Evolutionary conservation across 2,888 invertebrate genomes (phyloP).

Genomic region (Chalcis sispes): DNA sequence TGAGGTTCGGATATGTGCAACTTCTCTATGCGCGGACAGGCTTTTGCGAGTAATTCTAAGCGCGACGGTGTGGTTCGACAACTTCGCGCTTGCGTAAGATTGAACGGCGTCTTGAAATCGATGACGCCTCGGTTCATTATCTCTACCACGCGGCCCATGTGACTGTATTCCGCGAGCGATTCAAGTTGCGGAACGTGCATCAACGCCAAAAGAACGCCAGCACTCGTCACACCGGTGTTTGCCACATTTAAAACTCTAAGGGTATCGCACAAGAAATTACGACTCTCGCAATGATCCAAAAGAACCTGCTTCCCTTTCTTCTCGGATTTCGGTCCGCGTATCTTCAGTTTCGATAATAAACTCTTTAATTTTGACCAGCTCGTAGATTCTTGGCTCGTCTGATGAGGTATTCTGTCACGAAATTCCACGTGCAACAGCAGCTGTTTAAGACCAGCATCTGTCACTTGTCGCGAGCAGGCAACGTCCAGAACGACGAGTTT

Average conservation of each 20-base stretch:
- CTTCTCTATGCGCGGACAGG: slow-evolving; percentile 72
- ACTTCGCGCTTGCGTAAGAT: slow-evolving; percentile 71
- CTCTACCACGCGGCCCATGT: slow-evolving; percentile 74
- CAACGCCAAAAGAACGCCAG: slow-evolving; percentile 73
- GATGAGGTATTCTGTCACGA: slow-evolving; percentile 66
- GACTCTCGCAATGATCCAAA: slow-evolving; percentile 73
- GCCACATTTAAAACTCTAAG: slow-evolving; percentile 73
- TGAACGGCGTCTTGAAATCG: slow-evolving; percentile 69
- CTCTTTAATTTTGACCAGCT: slow-evolving; percentile 71
- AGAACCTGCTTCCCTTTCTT: slow-evolving; percentile 66
- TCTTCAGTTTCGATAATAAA: slow-evolving; percentile 65
- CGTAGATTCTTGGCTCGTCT: slow-evolving; percentile 61
- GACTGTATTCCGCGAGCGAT: slow-evolving; percentile 74
- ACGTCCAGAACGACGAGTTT: slow-evolving; percentile 73
- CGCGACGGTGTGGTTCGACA: slow-evolving; percentile 71
- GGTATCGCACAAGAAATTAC: slow-evolving; percentile 73
- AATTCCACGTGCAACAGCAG: slow-evolving; percentile 74
- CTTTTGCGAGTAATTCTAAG: slow-evolving; percentile 72
- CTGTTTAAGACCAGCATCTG: slow-evolving; percentile 73
- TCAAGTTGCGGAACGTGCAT: slow-evolving; percentile 73
- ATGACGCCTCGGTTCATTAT: slow-evolving; percentile 70
- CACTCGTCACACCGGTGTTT: slow-evolving; percentile 73
- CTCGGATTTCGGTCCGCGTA: slow-evolving; percentile 61
- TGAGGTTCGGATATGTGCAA: slow-evolving; percentile 74
- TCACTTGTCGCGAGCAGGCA: slow-evolving; percentile 75